A percentile compares a stretch with the other conserved stretches of the same genome.
These are phyloP conservation scores for Noctua pronuba DNA, from an alignment of 2,888 invertebrate species.

Conservation along the genomic window DNA sequence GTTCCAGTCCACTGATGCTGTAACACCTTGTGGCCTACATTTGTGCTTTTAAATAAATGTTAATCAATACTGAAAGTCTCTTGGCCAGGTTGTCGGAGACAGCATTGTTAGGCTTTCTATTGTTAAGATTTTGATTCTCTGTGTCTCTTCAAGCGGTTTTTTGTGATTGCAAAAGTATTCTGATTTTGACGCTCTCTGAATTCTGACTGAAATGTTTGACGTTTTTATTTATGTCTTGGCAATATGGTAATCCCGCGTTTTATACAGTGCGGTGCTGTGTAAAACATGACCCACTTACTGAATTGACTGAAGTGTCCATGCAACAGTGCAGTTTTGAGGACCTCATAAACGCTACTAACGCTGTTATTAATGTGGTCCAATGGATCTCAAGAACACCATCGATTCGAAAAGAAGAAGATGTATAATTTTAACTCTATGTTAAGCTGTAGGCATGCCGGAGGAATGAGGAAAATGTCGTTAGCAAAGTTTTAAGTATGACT, in stretches of 20 bases:
- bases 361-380: not conserved
- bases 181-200: not conserved
- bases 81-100: not conserved
- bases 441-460: not conserved
- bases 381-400: not conserved
- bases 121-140: conserved; percentile 20
- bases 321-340: not conserved
- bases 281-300: not conserved
- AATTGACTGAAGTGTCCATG: not conserved
- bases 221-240: not conserved
- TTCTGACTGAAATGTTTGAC: not conserved
- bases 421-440: not conserved
- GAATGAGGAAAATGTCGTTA: too few species aligned
- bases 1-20: conserved; percentile 24
- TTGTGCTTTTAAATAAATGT: conserved; percentile 41
- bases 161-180: conserved; percentile 4
- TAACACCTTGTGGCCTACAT: conserved; percentile 34
- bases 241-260: not conserved
- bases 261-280: not conserved
- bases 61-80: conserved; percentile 22
- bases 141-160: conserved; percentile 6
- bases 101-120: conserved; percentile 21
- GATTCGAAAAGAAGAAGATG: not conserved
- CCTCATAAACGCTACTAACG: not conserved
- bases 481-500: too few species aligned